Conservation (phyloP, 2,113 vertebrate genomes). For the Nothoprocta perdicaria region DNA sequence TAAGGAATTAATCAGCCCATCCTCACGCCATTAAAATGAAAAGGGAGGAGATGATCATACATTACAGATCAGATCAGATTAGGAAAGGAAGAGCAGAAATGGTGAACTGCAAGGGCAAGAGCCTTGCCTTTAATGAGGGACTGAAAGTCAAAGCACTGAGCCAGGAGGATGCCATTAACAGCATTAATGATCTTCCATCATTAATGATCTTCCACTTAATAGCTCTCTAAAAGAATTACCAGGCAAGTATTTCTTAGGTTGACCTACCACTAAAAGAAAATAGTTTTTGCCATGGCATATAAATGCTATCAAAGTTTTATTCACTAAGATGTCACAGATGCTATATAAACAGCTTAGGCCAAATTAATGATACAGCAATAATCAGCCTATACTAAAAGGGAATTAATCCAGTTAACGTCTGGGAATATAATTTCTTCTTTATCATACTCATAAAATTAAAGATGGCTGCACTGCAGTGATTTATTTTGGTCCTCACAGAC, state of each 20-base stretch:
- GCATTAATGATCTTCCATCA: too few species aligned
- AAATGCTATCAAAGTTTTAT: too few species aligned
- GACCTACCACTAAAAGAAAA: too few species aligned
- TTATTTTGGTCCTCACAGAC: slow-evolving; percentile 7
- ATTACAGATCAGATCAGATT: not conserved
- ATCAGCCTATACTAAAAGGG: not conserved
- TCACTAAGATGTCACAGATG: too few species aligned
- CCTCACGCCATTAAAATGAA: not conserved
- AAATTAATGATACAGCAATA: not conserved
- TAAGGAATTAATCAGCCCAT: not conserved
- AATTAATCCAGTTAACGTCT: not conserved
- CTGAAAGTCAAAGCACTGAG: not conserved
- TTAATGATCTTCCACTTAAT: too few species aligned
- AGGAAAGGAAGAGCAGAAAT: not conserved
- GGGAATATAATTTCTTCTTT: not conserved
- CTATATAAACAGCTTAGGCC: not conserved
- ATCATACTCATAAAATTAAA: slow-evolving; percentile 31
- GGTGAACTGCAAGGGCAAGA: not conserved
- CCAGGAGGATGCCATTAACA: not conserved
- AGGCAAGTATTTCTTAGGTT: too few species aligned
- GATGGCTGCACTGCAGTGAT: slow-evolving; percentile 4
- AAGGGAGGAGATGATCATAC: not conserved
- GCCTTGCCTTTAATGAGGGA: not conserved
- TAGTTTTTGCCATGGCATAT: too few species aligned
- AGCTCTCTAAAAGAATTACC: too few species aligned